Conservation (phyloP, 2,113 vertebrate species). For the Carlito syrichta region DNA sequence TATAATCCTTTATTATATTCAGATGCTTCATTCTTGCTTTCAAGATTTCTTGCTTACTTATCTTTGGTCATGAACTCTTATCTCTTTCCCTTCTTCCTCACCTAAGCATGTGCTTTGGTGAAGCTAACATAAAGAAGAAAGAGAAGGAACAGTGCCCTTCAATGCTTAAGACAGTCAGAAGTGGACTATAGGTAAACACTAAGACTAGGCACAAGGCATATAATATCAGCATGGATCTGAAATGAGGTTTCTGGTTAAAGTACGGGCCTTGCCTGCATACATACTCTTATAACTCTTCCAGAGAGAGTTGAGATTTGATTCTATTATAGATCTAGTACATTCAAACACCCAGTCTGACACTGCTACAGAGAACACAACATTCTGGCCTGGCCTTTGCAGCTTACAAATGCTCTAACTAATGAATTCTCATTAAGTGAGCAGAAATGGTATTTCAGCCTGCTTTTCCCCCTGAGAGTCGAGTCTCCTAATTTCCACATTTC, state of each 20-base stretch:
- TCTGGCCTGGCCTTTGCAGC: not conserved
- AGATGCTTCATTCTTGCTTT: conserved; percentile 38
- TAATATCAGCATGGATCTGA: not conserved
- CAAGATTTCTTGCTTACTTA: not conserved
- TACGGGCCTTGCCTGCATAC: not conserved
- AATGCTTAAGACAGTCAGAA: not conserved
- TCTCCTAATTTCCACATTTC: conserved; percentile 26
- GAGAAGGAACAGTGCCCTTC: not conserved
- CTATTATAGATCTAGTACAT: not conserved
- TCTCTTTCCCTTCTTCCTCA: not conserved
- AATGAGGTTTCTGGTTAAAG: not conserved
- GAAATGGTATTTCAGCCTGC: not conserved
- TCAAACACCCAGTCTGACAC: not conserved
- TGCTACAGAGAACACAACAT: not conserved
- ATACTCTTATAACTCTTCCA: not conserved
- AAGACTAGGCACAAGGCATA: not conserved
- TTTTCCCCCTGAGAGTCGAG: not conserved
- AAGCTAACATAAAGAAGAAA: not conserved
- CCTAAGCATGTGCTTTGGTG: not conserved
- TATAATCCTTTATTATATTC: conserved; percentile 41
- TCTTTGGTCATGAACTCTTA: not conserved
- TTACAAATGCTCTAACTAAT: not conserved
- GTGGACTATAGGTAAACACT: not conserved
- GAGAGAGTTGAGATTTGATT: not conserved
- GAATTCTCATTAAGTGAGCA: not conserved